These are phyloP conservation scores for Poeciliopsis gracilis DNA, from an alignment of 2,797 vertebrate genomes.

Conservation along the genomic window DNA sequence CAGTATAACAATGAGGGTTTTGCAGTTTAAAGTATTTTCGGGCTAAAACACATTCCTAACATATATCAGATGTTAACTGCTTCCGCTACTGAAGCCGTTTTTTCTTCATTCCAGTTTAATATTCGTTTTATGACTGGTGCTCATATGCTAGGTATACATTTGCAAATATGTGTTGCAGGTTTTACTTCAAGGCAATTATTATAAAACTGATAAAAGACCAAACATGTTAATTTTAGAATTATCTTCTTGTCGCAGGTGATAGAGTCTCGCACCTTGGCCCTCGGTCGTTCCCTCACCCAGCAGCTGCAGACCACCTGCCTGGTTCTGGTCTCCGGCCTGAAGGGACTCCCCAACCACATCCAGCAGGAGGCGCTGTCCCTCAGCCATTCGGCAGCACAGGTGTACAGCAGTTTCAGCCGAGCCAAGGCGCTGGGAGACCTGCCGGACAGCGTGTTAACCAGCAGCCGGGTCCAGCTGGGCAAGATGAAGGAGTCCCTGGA, in stretches of 20 bases:
- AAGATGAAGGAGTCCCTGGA: conserved; percentile 90
- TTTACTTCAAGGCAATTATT: background rate
- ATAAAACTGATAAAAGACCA: background rate
- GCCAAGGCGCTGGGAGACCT: conserved; percentile 82
- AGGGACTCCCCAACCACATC: conserved; percentile 89
- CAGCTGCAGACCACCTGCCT: conserved; percentile 93
- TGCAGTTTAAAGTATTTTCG: background rate
- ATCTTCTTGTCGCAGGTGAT: conserved; percentile 76
- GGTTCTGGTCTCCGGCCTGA: conserved; percentile 83
- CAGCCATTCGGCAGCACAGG: conserved; percentile 79
- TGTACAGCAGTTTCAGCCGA: conserved; percentile 83
- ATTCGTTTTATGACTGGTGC: background rate
- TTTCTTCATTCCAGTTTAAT: background rate
- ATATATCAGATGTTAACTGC: background rate
- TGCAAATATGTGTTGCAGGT: background rate
- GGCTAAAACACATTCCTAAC: background rate
- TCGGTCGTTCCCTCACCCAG: conserved; percentile 86
- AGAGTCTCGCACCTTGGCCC: conserved; percentile 87
- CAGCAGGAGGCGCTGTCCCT: conserved; percentile 86
- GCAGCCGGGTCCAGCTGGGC: conserved; percentile 85
- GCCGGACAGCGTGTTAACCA: conserved; percentile 80
- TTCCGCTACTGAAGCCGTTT: background rate
- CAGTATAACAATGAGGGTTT: background rate
- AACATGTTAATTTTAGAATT: background rate
- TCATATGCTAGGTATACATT: background rate